phyloP scores from a whole-genome alignment of 2,797 vertebrate genomes.

The Chelonia mydas region DNA sequence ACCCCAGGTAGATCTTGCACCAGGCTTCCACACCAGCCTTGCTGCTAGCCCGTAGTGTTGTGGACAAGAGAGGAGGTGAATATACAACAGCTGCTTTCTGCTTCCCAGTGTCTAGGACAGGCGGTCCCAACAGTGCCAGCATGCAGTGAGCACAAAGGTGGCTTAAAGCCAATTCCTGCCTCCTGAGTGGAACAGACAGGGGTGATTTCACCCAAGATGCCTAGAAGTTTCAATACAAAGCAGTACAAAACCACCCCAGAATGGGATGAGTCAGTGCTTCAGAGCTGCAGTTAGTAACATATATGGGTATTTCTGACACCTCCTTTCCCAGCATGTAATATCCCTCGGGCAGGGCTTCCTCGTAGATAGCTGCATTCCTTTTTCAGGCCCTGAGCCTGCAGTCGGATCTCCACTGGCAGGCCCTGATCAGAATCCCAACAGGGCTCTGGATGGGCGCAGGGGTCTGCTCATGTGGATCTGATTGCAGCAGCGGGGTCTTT shows the following conservation, averaged over 20 bases:
- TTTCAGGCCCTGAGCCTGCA: not conserved
- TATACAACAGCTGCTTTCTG: not conserved
- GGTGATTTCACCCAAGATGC: not conserved
- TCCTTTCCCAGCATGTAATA: not conserved
- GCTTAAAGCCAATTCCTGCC: not conserved
- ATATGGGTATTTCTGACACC: not conserved
- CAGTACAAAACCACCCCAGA: not conserved
- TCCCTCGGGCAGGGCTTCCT: not conserved
- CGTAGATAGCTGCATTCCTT: not conserved
- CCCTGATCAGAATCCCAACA: not conserved
- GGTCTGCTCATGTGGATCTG: not conserved
- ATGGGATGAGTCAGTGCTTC: not conserved
- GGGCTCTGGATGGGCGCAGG: not conserved
- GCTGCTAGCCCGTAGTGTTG: not conserved
- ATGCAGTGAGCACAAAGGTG: not conserved
- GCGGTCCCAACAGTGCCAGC: too few relatives aligned
- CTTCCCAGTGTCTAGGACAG: not conserved
- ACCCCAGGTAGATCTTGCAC: not conserved
- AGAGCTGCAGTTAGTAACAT: not conserved
- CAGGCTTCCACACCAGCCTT: not conserved
- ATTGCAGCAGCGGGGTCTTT: not conserved
- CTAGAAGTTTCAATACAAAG: not conserved
- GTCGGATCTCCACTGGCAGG: not conserved
- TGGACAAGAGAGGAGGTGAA: not conserved
- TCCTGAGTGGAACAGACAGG: not conserved